These are phyloP conservation scores for Lycophotia porphyrea DNA, from an alignment of 2,888 invertebrate genomes.

Conservation along the genomic window DNA sequence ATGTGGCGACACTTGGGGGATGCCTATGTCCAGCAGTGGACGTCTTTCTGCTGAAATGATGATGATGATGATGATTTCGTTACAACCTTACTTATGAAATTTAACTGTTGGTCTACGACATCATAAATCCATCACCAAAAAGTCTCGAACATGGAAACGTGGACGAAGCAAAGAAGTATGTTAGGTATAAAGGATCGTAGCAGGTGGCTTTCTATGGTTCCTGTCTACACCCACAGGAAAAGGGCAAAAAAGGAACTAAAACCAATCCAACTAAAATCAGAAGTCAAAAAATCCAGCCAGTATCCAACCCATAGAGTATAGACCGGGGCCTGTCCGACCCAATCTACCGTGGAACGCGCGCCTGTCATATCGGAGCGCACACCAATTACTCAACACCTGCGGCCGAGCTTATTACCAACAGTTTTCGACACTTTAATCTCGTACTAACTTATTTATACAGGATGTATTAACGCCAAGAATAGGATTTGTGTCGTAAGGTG, in stretches of 20 bases:
- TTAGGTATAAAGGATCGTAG: background rate
- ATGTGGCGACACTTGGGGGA: no score
- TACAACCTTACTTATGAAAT: background rate
- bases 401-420: conserved; percentile 62
- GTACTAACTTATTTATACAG: conserved; percentile 73
- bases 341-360: conserved; percentile 66
- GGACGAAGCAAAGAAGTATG: background rate
- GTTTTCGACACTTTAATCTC: conserved; percentile 78
- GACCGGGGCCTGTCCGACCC: conserved; percentile 65
- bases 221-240: background rate
- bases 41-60: no score
- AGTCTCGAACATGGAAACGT: background rate
- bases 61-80: no score
- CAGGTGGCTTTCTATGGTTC: background rate
- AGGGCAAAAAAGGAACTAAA: background rate
- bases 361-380: conserved; percentile 78
- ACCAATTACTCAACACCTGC: conserved; percentile 81
- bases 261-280: background rate
- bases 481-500: conserved; percentile 42
- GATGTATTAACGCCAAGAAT: conserved; percentile 57
- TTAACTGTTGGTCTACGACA: background rate
- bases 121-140: background rate
- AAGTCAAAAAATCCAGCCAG: conserved; percentile 1
- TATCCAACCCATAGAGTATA: conserved; percentile 2
- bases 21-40: no score